phyloP scores from a whole-genome alignment of 2,888 invertebrate species.

The Mimumesa dahlbomi region DNA sequence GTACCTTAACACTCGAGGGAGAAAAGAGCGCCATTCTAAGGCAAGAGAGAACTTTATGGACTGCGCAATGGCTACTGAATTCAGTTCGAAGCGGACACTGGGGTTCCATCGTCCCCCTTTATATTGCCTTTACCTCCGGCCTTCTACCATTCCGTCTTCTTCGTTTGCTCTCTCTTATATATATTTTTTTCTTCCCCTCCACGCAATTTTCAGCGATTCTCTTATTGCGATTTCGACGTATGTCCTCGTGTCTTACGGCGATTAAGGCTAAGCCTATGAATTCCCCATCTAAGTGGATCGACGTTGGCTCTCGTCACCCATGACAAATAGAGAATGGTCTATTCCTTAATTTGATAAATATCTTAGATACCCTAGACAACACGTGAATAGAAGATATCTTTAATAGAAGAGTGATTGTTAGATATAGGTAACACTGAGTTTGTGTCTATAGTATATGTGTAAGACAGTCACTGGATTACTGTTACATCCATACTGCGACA shows the following conservation, averaged over 20 bases:
- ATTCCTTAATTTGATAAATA: too few relatives aligned
- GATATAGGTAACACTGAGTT: too few relatives aligned
- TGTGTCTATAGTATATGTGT: too few relatives aligned
- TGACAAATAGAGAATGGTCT: constrained; percentile 16
- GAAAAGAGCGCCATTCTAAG: constrained; percentile 65
- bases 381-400: too few relatives aligned
- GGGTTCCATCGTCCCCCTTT: constrained; percentile 50
- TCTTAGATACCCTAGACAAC: too few relatives aligned
- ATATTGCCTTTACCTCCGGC: constrained; percentile 43
- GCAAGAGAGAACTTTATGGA: constrained; percentile 74
- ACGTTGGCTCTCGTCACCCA: constrained; percentile 40
- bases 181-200: constrained; percentile 21
- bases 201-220: constrained; percentile 66
- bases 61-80: constrained; percentile 71
- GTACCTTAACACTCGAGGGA: constrained; percentile 67
- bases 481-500: too few relatives aligned
- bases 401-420: too few relatives aligned
- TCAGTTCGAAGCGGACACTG: constrained; percentile 53
- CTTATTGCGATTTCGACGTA: constrained; percentile 67
- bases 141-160: constrained; percentile 37
- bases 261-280: constrained; percentile 68
- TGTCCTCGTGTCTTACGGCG: constrained; percentile 66
- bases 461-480: too few relatives aligned
- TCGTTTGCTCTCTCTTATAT: background rate
- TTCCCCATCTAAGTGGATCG: constrained; percentile 60